Conservation (phyloP, 2,888 invertebrate genomes). For the Rhaphigaster nebulosa region DNA sequence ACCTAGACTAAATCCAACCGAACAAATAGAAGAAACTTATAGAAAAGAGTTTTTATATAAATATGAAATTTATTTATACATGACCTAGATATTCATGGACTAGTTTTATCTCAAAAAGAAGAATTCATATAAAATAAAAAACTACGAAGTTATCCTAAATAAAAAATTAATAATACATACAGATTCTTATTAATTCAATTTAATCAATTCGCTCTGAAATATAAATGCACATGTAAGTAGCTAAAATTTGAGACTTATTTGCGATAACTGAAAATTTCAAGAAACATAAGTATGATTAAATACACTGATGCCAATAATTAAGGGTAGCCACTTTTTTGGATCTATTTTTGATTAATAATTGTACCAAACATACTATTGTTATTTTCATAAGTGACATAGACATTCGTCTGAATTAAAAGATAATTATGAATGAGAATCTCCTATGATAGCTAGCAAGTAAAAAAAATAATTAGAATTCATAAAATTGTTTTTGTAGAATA, state of each 20-base stretch:
- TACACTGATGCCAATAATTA: no score
- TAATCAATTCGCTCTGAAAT: slow-evolving; percentile 27
- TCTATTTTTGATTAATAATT: background rate
- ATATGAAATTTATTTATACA: background rate
- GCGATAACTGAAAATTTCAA: background rate
- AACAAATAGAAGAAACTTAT: background rate
- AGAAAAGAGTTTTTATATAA: background rate
- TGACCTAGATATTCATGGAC: background rate
- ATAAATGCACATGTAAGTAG: background rate
- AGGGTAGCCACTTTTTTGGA: background rate
- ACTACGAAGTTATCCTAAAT: slow-evolving; percentile 21
- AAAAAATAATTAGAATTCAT: no score
- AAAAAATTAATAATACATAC: background rate
- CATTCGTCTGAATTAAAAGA: background rate
- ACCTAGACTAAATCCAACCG: background rate
- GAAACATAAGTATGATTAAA: no score
- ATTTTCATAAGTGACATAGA: background rate
- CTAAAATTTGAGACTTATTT: no score
- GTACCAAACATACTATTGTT: background rate
- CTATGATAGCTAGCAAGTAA: background rate
- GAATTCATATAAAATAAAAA: background rate
- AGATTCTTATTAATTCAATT: slow-evolving; percentile 34
- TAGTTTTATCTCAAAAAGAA: background rate
- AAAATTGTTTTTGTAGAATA: no score
- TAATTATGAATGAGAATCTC: background rate